These are phyloP conservation scores for Rattus rattus DNA, from an alignment of 2,113 vertebrate genomes.

Conservation along the genomic window DNA sequence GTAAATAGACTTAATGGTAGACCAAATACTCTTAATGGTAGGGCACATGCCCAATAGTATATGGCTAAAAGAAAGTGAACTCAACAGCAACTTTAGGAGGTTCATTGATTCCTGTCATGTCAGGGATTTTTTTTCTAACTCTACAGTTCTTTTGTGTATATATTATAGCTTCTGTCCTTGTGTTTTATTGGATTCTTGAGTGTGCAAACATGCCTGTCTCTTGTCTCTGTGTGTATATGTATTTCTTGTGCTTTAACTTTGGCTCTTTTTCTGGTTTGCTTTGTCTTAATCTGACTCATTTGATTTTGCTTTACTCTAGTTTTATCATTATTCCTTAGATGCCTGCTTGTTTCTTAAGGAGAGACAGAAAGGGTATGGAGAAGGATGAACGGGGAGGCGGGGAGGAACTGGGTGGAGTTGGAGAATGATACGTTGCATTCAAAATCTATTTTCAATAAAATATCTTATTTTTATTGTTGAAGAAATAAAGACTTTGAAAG, in stretches of 20 bases:
- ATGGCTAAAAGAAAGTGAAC: neutral
- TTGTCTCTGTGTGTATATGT: neutral
- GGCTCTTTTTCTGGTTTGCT: neutral
- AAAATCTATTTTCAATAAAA: neutral
- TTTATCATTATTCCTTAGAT: neutral
- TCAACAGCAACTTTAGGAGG: neutral
- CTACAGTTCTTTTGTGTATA: neutral
- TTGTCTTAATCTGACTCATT: neutral
- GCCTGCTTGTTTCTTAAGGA: neutral
- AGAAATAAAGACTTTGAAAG: neutral
- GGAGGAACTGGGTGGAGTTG: neutral
- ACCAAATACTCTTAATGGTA: no score
- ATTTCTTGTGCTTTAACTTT: neutral
- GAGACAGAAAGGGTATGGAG: neutral
- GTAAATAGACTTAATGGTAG: neutral
- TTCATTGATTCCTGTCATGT: no score
- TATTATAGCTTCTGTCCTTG: neutral
- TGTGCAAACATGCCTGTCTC: neutral
- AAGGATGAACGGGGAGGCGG: no score
- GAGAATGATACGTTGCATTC: neutral
- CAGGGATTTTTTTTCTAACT: neutral
- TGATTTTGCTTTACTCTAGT: neutral
- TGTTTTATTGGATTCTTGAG: neutral
- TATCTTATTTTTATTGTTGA: neutral
- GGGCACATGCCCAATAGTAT: no score